Conservation (phyloP, 92 coral and sea anemone species). For the Umimayanthus chanpuru region DNA sequence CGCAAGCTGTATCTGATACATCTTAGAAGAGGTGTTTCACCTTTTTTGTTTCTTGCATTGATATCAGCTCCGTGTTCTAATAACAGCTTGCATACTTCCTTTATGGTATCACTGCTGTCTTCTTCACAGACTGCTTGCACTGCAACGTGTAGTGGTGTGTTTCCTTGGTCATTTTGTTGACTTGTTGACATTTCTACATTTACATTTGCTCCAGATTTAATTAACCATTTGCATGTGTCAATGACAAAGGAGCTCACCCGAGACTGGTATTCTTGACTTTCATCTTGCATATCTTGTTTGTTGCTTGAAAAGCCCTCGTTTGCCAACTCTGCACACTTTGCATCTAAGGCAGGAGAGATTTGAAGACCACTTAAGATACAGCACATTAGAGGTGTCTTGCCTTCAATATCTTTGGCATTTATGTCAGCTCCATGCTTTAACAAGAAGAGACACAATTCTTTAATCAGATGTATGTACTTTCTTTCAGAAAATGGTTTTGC, state of each 20-base stretch:
- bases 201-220: constrained; percentile 7
- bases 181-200: constrained; percentile 5
- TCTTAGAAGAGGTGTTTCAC: constrained; percentile 15
- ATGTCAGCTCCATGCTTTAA: constrained; percentile 22
- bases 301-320: neutral
- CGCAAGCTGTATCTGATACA: constrained; percentile 9
- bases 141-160: constrained; percentile 10
- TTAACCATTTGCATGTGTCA: constrained; percentile 5
- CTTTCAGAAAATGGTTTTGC: neutral
- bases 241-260: neutral
- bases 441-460: neutral
- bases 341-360: neutral
- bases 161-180: neutral
- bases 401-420: neutral
- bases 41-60: constrained; percentile 18
- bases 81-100: constrained; percentile 12
- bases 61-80: constrained; percentile 17
- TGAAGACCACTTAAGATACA: neutral
- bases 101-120: neutral
- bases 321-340: neutral
- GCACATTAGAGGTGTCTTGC: neutral
- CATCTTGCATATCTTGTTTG: neutral
- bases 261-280: neutral
- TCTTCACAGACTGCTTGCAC: neutral
- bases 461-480: neutral